These are phyloP conservation scores for Diplodus sargus DNA, from an alignment of 2,797 vertebrate species.

Conservation along the genomic window DNA sequence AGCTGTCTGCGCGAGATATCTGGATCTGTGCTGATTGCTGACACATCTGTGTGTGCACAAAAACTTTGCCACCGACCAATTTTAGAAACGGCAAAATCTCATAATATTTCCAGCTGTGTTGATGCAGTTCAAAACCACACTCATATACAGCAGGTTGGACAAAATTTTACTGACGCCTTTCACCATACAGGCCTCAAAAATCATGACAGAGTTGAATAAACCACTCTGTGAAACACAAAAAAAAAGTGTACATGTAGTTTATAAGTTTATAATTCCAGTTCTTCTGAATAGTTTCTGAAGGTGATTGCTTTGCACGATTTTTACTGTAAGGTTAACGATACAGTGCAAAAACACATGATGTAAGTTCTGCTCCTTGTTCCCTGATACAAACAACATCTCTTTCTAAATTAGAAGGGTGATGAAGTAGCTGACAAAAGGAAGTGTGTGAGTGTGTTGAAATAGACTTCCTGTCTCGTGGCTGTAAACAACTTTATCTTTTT, in stretches of 20 bases:
- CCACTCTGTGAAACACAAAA: not conserved
- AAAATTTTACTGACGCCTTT: not conserved
- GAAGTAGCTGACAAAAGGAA: not conserved
- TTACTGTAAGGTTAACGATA: no score
- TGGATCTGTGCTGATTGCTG: not conserved
- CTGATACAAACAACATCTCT: not conserved
- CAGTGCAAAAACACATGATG: conserved; percentile 5
- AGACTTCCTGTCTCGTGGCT: not conserved
- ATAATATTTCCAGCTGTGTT: not conserved
- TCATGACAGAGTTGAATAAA: not conserved
- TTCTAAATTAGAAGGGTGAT: not conserved
- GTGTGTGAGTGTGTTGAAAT: not conserved
- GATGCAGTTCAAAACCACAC: not conserved
- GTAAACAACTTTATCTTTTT: conserved; percentile 18
- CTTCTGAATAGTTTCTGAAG: no score
- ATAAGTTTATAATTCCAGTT: no score
- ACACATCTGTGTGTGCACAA: not conserved
- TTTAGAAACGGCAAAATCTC: not conserved
- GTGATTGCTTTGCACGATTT: no score
- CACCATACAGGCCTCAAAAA: not conserved
- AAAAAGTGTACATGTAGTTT: no score
- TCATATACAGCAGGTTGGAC: not conserved
- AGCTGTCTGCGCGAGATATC: not conserved
- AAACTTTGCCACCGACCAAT: not conserved
- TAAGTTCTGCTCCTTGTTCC: not conserved